Percentiles rank a stretch among this genome's conserved stretches.
Evolutionary conservation across 1,140 invertebrate genomes (phyloP).

Genomic region (Stratiolaelaps scimitus): DNA sequence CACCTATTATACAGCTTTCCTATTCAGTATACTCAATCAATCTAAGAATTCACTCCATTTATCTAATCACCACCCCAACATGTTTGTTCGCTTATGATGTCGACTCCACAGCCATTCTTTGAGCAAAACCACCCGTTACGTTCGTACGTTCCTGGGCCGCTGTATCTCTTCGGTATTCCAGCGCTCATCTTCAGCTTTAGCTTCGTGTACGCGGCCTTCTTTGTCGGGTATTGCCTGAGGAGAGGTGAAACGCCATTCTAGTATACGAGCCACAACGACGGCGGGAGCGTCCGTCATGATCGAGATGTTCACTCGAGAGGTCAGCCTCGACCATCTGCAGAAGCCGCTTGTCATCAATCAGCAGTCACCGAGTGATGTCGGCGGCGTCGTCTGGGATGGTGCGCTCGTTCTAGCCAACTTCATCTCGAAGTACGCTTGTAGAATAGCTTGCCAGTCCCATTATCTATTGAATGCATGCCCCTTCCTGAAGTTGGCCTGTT

Average conservation of each 20-base stretch:
- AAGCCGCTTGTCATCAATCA: slow-evolving; percentile 10
- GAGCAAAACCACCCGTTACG: slow-evolving; percentile 3
- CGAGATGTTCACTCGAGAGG: slow-evolving; percentile 5
- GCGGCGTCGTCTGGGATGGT: slow-evolving; percentile 26
- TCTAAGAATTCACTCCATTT: too few species aligned
- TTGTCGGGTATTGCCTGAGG: slow-evolving; percentile 18
- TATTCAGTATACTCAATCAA: too few species aligned
- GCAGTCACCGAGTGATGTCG: slow-evolving; percentile 9
- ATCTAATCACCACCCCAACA: too few species aligned
- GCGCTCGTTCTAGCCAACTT: slow-evolving; percentile 17
- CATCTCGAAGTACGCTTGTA: slow-evolving; percentile 11
- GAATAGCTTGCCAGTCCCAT: too few species aligned
- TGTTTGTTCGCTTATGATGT: too few species aligned
- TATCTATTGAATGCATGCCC: neutral
- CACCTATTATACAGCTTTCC: too few species aligned
- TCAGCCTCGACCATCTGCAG: neutral
- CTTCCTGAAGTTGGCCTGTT: neutral
- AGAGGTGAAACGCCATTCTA: slow-evolving; percentile 16
- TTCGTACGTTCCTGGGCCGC: slow-evolving; percentile 10
- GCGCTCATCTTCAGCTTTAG: slow-evolving; percentile 23
- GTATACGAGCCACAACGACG: neutral
- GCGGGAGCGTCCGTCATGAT: neutral
- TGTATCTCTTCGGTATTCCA: slow-evolving; percentile 20
- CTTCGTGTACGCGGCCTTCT: slow-evolving; percentile 21
- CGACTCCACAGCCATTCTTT: neutral